Conservation (phyloP, 1,140 invertebrate species). For the Drosophila lowei region DNA sequence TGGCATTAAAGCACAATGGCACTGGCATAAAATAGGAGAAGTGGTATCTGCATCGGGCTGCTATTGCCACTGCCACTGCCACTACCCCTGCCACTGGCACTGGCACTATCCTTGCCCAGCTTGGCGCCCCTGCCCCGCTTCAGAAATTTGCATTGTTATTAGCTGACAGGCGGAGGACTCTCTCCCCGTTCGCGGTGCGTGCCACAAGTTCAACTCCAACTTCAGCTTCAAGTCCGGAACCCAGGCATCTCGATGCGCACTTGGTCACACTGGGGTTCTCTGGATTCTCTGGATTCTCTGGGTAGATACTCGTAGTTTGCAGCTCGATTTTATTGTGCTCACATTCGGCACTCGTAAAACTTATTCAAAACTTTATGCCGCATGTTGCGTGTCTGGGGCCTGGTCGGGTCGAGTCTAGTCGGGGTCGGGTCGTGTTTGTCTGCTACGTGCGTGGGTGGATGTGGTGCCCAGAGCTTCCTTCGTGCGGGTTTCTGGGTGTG, state of each 20-base stretch:
- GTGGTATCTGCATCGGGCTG: background rate
- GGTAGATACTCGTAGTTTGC: slow-evolving; percentile 50
- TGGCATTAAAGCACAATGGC: slow-evolving; percentile 63
- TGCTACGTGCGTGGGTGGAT: slow-evolving; percentile 58
- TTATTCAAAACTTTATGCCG: slow-evolving; percentile 79
- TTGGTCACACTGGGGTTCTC: slow-evolving; percentile 24
- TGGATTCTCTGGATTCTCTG: slow-evolving; percentile 18
- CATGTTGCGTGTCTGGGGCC: slow-evolving; percentile 56
- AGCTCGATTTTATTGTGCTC: slow-evolving; percentile 80
- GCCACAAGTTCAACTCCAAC: slow-evolving; percentile 22
- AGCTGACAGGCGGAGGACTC: slow-evolving; percentile 54
- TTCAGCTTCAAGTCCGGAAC: slow-evolving; percentile 19
- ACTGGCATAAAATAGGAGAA: slow-evolving; percentile 47
- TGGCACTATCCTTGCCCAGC: slow-evolving; percentile 20
- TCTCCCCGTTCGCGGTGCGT: slow-evolving; percentile 27
- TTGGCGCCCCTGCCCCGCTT: slow-evolving; percentile 1
- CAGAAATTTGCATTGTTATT: slow-evolving; percentile 82
- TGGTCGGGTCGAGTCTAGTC: slow-evolving; percentile 22
- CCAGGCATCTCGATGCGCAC: slow-evolving; percentile 16
- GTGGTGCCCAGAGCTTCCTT: slow-evolving; percentile 6
- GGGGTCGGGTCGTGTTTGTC: slow-evolving; percentile 5
- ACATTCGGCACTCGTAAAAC: slow-evolving; percentile 79
- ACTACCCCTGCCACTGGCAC: background rate
- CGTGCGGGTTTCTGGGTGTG: background rate
- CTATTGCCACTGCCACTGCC: background rate